A percentile compares a stretch with the other conserved stretches of the same genome.
Evolutionary conservation across 1,140 invertebrate genomes (phyloP).

Genomic region (Diprion similis): DNA sequence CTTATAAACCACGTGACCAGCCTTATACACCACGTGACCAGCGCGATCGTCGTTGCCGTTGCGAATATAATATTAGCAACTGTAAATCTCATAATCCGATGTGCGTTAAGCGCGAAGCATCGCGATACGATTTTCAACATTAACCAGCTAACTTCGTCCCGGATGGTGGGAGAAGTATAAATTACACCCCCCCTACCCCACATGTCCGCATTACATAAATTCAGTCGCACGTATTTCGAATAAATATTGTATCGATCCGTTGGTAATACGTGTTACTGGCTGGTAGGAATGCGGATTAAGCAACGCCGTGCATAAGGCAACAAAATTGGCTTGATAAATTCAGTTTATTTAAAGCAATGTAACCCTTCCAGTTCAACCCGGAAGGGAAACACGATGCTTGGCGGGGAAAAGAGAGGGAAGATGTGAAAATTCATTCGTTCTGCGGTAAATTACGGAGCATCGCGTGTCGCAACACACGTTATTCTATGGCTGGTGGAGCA

Average conservation of each 20-base stretch:
- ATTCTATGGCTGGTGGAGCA: not conserved
- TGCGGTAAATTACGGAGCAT: not conserved
- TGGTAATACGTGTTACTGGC: not conserved
- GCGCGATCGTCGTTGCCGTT: not conserved
- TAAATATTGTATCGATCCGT: not conserved
- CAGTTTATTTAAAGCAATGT: not conserved
- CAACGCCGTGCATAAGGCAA: not conserved
- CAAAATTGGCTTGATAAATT: not conserved
- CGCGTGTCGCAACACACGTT: not conserved
- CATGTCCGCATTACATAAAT: no score
- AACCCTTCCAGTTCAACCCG: not conserved
- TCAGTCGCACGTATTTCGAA: not conserved
- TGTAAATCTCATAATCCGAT: not conserved
- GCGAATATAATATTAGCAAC: not conserved
- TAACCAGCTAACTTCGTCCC: not conserved
- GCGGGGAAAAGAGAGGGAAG: not conserved
- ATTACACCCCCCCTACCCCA: no score
- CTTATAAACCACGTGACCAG: not conserved
- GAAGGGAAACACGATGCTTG: not conserved
- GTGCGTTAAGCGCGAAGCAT: not conserved
- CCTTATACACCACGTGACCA: no score
- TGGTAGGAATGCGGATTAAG: not conserved
- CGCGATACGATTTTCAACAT: not conserved
- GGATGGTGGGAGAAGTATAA: not conserved
- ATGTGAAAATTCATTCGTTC: not conserved